Base-by-base conservation (phyloP, 1,140 invertebrate genomes). In the Drosophila kikkawai region DNA sequence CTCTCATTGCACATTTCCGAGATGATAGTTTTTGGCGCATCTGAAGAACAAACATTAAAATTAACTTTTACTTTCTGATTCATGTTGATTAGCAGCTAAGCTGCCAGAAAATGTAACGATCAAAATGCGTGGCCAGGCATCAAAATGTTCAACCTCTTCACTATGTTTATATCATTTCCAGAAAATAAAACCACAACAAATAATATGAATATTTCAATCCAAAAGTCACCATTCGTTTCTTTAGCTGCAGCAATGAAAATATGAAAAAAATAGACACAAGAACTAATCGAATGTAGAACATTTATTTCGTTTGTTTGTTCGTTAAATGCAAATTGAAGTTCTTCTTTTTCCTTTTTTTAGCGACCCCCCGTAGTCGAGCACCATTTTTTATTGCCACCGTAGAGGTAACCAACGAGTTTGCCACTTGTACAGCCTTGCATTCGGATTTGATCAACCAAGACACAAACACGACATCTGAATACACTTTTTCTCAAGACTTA, bases 91-190 rank as follows among this genome's bases (percentile, higher is more conserved):
- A 56, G 58, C 58, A 64, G 37, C 53, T 41, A 65, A 37, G 42
- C 41, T 61, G 53, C 39, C 51, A 37, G 36, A 65, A 61, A 70
- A 56, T 65, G 45, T 59, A 81, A 80, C 68, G 50, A 82, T 73
- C 67, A 76, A 88, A 91, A 91, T 91, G 91, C 91, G 91, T 92
- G 91, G 91, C 91, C 90, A 91, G 85, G 91, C 91, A 92, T 91
- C 75, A 86, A 90, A 50, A 75, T 65, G 66, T 76, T 86, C 71
- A 69, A 75, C 61, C 56, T 80, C 68, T 64, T 85, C 79, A 85
- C 81, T 36, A 48, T 71, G 69, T 63, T 73, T 82, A 67, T 71
- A 70, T 82, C 29, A 80, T 79, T 88, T 84, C 47, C 41, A 77
- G 56, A 26, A 69, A 67, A 57, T 60, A 68, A 66, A 56, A 68